Conservation (phyloP, 1,140 invertebrate genomes). For the Tachypleus tridentatus region DNA sequence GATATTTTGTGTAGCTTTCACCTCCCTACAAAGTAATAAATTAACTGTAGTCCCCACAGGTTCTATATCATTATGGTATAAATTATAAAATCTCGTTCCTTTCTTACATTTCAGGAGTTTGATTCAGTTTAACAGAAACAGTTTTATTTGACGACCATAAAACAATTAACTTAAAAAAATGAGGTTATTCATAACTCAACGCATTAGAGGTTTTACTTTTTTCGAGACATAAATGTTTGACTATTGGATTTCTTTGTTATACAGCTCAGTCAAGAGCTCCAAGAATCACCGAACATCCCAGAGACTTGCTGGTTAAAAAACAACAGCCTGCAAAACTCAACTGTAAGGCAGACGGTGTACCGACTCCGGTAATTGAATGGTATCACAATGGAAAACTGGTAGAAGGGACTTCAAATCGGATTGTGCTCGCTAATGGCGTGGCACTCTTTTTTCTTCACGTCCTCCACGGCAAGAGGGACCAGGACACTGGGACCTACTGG, state of each 20-base stretch:
- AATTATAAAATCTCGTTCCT: no score
- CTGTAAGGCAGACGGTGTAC: slow-evolving; percentile 79
- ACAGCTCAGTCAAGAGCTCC: slow-evolving; percentile 36
- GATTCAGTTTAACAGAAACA: no score
- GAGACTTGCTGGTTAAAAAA: slow-evolving; percentile 78
- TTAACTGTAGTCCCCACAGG: no score
- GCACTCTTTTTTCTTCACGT: slow-evolving; percentile 85
- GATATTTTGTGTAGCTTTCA: no score
- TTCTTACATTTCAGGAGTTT: no score
- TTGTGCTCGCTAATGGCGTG: slow-evolving; percentile 67
- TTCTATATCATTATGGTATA: no score
- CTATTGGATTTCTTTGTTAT: neutral
- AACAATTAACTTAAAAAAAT: no score
- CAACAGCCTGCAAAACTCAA: slow-evolving; percentile 44
- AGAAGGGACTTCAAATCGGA: slow-evolving; percentile 45
- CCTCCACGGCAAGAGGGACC: slow-evolving; percentile 78
- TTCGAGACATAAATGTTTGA: no score
- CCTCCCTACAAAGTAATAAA: no score
- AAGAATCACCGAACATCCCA: slow-evolving; percentile 84
- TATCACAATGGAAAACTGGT: slow-evolving; percentile 14
- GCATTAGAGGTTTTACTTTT: no score
- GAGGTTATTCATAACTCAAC: no score
- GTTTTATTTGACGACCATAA: no score
- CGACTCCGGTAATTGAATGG: slow-evolving; percentile 78
- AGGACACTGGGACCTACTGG: slow-evolving; percentile 36